Evolutionary conservation across 2,888 invertebrate species (phyloP).

Genomic region (Rhimphoctona megacephalus): DNA sequence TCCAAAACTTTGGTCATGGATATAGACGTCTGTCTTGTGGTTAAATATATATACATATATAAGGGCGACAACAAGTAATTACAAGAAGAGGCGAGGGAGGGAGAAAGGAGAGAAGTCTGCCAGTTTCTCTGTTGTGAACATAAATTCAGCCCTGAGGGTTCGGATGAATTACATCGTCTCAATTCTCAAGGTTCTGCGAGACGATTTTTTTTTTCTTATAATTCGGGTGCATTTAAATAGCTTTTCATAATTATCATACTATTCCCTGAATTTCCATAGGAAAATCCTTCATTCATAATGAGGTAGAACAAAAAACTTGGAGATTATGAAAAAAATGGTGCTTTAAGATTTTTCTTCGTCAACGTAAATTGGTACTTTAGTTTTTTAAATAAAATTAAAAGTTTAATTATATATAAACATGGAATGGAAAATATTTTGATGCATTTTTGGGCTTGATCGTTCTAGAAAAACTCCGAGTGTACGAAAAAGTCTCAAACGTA

Average conservation of each 20-base stretch:
- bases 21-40: slow-evolving; percentile 30
- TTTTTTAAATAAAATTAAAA: background rate
- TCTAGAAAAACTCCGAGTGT: background rate
- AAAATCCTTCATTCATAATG: background rate
- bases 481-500: background rate
- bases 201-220: background rate
- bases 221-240: background rate
- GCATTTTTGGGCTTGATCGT: background rate
- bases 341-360: background rate
- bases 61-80: slow-evolving; percentile 55
- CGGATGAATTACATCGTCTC: slow-evolving; percentile 22
- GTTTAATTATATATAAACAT: background rate
- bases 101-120: background rate
- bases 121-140: slow-evolving; percentile 30
- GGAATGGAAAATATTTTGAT: background rate
- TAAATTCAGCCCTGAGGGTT: slow-evolving; percentile 30
- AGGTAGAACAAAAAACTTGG: background rate
- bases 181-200: slow-evolving; percentile 5
- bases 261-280: background rate
- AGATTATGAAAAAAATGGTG: background rate
- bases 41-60: slow-evolving; percentile 14
- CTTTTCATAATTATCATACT: background rate
- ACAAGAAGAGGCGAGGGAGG: slow-evolving; percentile 3
- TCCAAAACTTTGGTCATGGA: slow-evolving; percentile 56
- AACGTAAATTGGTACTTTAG: background rate